Conservation (phyloP, 1,140 invertebrate species). For the Dendrolimus punctatus region DNA sequence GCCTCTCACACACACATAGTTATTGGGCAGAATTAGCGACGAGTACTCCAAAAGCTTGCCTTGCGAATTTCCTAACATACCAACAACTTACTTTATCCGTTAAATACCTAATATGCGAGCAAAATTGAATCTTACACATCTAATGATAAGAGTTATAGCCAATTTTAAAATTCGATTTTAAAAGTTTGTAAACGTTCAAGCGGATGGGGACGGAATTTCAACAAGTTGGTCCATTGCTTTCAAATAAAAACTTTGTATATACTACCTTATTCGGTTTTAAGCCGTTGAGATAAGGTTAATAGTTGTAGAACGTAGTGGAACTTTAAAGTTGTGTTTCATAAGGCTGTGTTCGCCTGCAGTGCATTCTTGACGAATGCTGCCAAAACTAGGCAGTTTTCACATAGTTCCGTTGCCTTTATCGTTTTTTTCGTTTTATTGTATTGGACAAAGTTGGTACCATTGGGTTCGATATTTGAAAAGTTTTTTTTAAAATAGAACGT, state of each 20-base stretch:
- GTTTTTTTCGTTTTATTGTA: constrained; percentile 31
- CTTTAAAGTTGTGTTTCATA: constrained; percentile 10
- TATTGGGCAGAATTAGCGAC: constrained; percentile 33
- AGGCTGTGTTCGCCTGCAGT: constrained; percentile 34
- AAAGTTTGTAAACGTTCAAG: constrained; percentile 37
- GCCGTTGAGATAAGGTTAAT: constrained; percentile 10
- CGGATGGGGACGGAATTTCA: constrained; percentile 59
- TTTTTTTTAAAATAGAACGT: too few relatives aligned
- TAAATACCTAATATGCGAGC: constrained; percentile 6
- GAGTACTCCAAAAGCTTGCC: constrained; percentile 27
- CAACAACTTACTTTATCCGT: constrained; percentile 11
- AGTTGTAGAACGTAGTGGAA: constrained; percentile 4
- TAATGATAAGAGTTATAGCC: constrained; percentile 20
- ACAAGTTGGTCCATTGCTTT: constrained; percentile 54
- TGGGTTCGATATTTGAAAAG: too few relatives aligned
- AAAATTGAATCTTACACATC: constrained; percentile 35
- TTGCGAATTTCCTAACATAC: constrained; percentile 30
- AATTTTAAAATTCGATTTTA: constrained; percentile 12
- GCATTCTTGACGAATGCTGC: constrained; percentile 62
- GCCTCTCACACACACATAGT: constrained; percentile 25
- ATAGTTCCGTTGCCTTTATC: constrained; percentile 47
- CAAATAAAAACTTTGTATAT: constrained; percentile 10
- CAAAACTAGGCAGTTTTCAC: constrained; percentile 62
- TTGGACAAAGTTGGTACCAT: neutral
- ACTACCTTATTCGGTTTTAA: constrained; percentile 10